A percentile compares a stretch with the other conserved stretches of the same genome.
Conservation (phyloP, 2,888 invertebrate genomes). For the Synergus umbraculus region DNA sequence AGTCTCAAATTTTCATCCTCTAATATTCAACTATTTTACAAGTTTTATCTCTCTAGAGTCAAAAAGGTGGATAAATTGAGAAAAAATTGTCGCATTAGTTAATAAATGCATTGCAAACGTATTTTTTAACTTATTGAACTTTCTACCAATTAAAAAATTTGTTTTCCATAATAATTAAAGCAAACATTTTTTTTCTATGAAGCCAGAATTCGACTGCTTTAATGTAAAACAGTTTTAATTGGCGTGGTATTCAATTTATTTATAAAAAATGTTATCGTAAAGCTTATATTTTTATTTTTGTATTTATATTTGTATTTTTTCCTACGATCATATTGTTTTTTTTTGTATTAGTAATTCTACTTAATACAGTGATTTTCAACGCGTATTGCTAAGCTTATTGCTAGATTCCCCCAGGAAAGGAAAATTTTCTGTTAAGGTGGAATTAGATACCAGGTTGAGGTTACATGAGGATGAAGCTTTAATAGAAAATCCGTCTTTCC, state of each 20-base stretch:
- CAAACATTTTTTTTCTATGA: neutral
- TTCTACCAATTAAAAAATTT: neutral
- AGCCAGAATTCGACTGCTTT: neutral
- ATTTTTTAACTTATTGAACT: neutral
- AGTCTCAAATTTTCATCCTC: no score
- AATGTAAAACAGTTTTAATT: neutral
- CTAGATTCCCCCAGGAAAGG: neutral
- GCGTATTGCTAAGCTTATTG: neutral
- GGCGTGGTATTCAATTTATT: no score
- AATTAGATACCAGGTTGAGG: neutral
- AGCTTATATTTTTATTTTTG: no score
- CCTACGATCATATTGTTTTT: neutral
- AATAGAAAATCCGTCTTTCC: neutral
- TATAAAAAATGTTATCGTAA: no score
- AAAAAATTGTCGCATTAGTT: neutral
- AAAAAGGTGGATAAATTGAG: neutral
- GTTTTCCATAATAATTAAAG: neutral
- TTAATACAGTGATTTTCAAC: neutral
- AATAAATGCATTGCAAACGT: neutral
- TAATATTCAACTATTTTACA: no score
- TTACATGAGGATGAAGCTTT: neutral
- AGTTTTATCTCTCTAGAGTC: no score
- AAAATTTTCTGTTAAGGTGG: neutral
- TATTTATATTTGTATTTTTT: neutral
- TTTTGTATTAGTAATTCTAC: neutral